Evolutionary conservation across 2,888 invertebrate genomes (phyloP), one percentile per base, ranked within the genome.

Genomic region (Drosophila kuntzei): DNA sequence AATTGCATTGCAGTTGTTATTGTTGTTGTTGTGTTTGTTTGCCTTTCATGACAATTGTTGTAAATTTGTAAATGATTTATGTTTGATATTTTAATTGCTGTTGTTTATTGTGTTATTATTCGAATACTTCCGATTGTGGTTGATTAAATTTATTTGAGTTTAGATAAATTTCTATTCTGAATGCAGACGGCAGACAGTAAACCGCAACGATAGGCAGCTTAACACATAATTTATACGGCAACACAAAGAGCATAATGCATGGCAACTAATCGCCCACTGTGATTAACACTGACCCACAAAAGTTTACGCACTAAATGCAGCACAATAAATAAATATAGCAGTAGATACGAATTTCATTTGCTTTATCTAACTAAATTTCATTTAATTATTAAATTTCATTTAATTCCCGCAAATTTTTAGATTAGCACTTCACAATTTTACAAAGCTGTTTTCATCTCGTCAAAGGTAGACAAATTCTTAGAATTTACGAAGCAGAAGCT

Each of bases 91-190:
- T 86, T 86, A 86, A 88, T 88, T 86, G 88, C 86, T 76, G 80
- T 86, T 86, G 86, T 85, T 88, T 87, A 85, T 86, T 87, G 80
- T 85, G 86, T 87, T 80, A 87, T 87, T 87, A 85, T 87, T 87
- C 79, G 76, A 87, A 85, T 82, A 87, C 82, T 87, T 86, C 87
- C 87, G 87, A 79, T 87, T 87, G 86, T 71, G 86, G 86, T 87
- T 87, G 86, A 87, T 83, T 87, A 86, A 85, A 87, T 87, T 87
- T 83, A 86, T 86, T 87, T 75, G 68, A 71, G 47, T 72, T 86
- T 83, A 86, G 87, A 83, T 86, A 83, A 79, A 83, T 76, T 80
- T 73, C 71, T 47, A 69, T 67, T 55, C 61, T 29, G 9, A 41
- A 11, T 27, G 37, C 60, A 34, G 59, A 43, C 49, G 36, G 37